Evolutionary conservation across 2,888 invertebrate species (phyloP).

Genomic region (Lepas anatifera): DNA sequence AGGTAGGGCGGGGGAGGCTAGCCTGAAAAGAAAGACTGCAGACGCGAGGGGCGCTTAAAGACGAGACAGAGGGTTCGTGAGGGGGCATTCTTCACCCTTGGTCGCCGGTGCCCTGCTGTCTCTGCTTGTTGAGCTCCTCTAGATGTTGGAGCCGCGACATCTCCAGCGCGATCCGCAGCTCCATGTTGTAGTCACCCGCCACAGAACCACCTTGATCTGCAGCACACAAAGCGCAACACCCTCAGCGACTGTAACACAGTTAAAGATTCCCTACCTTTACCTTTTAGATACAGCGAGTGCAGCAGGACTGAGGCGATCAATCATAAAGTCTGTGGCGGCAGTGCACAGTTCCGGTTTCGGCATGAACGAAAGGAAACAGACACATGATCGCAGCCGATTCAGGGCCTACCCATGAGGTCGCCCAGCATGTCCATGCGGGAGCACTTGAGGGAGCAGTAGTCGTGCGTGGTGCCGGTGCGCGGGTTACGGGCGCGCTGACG

Average conservation of each 20-base stretch:
- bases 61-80: no score
- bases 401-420: constrained; percentile 18
- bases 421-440: constrained; percentile 28
- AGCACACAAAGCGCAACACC: no score
- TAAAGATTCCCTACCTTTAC: no score
- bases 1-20: no score
- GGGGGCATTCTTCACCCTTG: no score
- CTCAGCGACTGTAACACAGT: no score
- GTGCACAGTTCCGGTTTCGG: neutral
- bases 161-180: constrained; percentile 50
- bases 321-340: no score
- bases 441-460: constrained; percentile 44
- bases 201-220: constrained; percentile 26
- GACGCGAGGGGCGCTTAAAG: no score
- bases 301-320: no score
- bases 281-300: no score
- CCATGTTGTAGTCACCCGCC: constrained; percentile 44
- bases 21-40: no score
- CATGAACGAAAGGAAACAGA: neutral
- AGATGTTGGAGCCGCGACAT: constrained; percentile 55
- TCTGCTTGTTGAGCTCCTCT: constrained; percentile 45
- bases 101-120: constrained; percentile 26
- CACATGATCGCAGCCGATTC: no score
- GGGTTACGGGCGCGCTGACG: constrained; percentile 39
- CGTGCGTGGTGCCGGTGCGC: constrained; percentile 40